Base-by-base conservation (phyloP, 2,797 vertebrate species). In the Labroides dimidiatus region DNA sequence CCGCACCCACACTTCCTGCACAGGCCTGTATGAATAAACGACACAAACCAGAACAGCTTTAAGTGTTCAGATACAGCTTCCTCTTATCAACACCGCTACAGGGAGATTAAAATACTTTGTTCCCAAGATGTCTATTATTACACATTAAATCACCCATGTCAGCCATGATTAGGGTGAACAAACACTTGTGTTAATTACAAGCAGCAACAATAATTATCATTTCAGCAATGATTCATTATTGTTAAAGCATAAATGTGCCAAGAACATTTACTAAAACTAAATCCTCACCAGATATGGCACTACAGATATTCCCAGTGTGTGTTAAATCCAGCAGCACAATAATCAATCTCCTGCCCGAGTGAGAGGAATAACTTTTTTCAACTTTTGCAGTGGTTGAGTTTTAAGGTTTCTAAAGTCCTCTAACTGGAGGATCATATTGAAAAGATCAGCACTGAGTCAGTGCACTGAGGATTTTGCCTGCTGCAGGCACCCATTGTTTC, bases 401-500 rank as follows among this genome's bases (percentile, higher is more conserved):
- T 58, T 57, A 84, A 62, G 74, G 48, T 75, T 71, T 78, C 67
- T 80, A 55, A 69, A 71, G n/a, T n/a, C n/a, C 72, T 48, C 53
- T 54, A 82, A 68, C 48, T 47, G 47, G 71, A 78, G 56, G 20
- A 66, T 67, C 75, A 63, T 21, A 53, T 12, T 72, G 69, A 80
- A 68, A 56, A 67, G 70, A 81, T 77, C 67, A 52, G 66, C 66
- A 41, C 21, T 9, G 23, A 79, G 68, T 59, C 70, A 27, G 44
- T 41, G 66, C 78, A 55, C 72, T 66, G 70, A 75, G 75, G 78
- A 72, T 48, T 72, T 65, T 50, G 19, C 66, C 59, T 79, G 63
- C 77, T 65, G 78, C 75, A 82, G 47, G 78, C 81, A 56, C 73
- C 79, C 84, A 93, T 92, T 92, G 91, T 93, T 92, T 90, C 87